These are phyloP conservation scores for Bactericera cockerelli DNA, from an alignment of 1,140 invertebrate species.

Conservation along the genomic window DNA sequence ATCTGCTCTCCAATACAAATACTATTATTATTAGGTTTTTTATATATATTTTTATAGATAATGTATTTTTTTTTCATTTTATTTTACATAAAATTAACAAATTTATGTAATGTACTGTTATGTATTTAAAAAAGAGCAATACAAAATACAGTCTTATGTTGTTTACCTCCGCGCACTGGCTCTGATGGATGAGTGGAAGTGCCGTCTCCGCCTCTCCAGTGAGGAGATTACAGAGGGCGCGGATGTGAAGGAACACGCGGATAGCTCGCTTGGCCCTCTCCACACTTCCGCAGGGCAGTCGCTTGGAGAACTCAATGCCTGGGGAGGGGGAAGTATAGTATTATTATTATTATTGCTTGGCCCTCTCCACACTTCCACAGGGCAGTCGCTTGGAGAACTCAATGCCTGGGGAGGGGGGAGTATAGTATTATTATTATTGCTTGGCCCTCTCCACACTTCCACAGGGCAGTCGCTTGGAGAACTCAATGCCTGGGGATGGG, in stretches of 20 bases:
- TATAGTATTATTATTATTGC: conserved; percentile 18
- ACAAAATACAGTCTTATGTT: conserved; percentile 19
- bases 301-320: conserved; percentile 80
- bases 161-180: conserved; percentile 62
- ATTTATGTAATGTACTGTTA: conserved; percentile 18
- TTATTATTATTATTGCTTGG: conserved; percentile 42
- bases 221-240: conserved; percentile 66
- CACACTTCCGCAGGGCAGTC: conserved; percentile 90
- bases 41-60: too few relatives aligned
- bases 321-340: not conserved
- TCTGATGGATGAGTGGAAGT: conserved; percentile 81
- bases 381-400: conserved; percentile 87
- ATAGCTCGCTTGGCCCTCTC: conserved; percentile 86
- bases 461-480: conserved; percentile 85
- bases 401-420: conserved; percentile 40
- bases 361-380: conserved; percentile 91
- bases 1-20: too few relatives aligned
- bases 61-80: too few relatives aligned
- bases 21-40: too few relatives aligned
- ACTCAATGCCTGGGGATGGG: conserved; percentile 53
- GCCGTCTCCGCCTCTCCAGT: conserved; percentile 69
- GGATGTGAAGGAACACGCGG: conserved; percentile 81
- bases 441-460: conserved; percentile 91
- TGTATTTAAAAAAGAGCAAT: too few relatives aligned
- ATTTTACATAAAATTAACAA: too few relatives aligned